Percentiles rank a stretch among this genome's conserved stretches.
phyloP scores from a whole-genome alignment of 2,797 vertebrate species.

The Caiman crocodilus region DNA sequence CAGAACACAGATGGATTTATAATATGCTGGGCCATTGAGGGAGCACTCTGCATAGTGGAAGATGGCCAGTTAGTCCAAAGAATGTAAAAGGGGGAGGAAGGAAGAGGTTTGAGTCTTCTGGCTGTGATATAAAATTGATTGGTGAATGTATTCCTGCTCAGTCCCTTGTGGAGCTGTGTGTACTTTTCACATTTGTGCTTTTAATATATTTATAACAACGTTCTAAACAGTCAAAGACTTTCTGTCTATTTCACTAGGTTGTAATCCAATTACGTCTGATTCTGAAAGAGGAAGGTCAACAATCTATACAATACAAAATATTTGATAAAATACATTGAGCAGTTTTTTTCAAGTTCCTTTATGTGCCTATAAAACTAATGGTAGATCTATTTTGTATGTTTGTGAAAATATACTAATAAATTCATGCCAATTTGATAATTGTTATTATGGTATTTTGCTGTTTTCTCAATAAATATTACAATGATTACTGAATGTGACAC shows the following conservation, averaged over 20 bases:
- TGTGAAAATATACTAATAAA: conserved; percentile 35
- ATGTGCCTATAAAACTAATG: background rate
- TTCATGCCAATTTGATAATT: conserved; percentile 25
- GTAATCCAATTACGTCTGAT: background rate
- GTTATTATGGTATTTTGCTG: conserved; percentile 32
- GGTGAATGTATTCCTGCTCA: no score
- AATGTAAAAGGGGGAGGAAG: no score
- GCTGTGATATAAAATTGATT: no score
- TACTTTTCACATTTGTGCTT: no score
- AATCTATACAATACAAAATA: background rate
- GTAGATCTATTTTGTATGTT: background rate
- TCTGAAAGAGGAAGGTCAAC: conserved; percentile 2
- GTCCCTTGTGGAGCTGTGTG: no score
- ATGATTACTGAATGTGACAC: conserved; percentile 34
- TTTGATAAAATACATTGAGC: conserved; percentile 3
- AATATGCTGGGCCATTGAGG: no score
- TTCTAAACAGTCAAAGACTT: no score
- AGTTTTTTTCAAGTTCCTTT: conserved; percentile 7
- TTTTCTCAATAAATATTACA: conserved; percentile 40
- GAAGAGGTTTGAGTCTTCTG: no score
- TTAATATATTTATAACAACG: no score
- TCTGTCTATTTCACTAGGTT: background rate
- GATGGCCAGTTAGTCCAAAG: no score
- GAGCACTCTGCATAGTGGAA: no score
- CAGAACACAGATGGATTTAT: no score